Percentiles rank a stretch among this genome's conserved stretches.
phyloP scores from a whole-genome alignment of 2,888 invertebrate species.

The Coenonympha glycerion region DNA sequence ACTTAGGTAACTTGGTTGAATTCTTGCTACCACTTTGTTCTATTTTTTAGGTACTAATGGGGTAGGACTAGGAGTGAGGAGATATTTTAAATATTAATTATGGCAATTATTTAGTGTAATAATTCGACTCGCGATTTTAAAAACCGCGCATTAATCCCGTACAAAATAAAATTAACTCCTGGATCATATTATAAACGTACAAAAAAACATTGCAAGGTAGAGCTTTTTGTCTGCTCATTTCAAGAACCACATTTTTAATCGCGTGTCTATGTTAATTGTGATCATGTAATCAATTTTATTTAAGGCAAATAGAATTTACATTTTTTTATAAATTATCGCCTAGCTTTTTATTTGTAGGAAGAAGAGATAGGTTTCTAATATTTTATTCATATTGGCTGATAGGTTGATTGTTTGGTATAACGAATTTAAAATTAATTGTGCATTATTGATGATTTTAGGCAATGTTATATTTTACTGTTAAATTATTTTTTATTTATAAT shows the following conservation, averaged over 20 bases:
- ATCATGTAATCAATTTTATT: constrained; percentile 20
- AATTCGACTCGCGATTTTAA: constrained; percentile 14
- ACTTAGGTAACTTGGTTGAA: constrained; percentile 10
- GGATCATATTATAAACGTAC: background rate
- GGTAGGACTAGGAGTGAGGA: background rate
- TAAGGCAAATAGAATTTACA: constrained; percentile 3
- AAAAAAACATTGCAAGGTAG: background rate
- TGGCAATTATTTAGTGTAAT: constrained; percentile 4
- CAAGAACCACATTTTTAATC: background rate
- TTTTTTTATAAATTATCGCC: constrained; percentile 6
- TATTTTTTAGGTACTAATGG: constrained; percentile 1
- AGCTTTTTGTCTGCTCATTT: background rate
- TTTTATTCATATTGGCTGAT: constrained; percentile 1
- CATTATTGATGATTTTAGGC: constrained; percentile 57
- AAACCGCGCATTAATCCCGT: background rate
- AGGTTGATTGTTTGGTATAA: constrained; percentile 34
- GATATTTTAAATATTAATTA: background rate
- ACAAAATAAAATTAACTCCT: background rate
- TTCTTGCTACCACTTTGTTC: constrained; percentile 2
- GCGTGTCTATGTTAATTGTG: constrained; percentile 18
- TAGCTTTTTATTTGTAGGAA: constrained; percentile 19
- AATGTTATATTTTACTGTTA: constrained; percentile 69
- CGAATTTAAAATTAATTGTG: constrained; percentile 50
- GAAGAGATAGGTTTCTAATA: constrained; percentile 3
- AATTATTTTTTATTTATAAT: constrained; percentile 62